These are phyloP conservation scores for Nesidiocoris tenuis DNA, from an alignment of 2,888 invertebrate genomes.

Conservation along the genomic window DNA sequence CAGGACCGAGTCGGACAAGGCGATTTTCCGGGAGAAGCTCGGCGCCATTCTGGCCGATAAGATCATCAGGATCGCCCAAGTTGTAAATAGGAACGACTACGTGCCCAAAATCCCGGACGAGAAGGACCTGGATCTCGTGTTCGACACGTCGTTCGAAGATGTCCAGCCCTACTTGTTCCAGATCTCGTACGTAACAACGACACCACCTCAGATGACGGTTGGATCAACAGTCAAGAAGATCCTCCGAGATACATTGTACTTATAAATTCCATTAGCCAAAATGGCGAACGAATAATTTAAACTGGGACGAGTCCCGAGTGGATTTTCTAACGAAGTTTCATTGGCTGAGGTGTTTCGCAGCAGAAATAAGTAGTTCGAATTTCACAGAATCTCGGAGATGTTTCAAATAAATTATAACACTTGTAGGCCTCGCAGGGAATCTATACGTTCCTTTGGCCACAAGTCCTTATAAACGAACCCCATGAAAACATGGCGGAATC, in stretches of 20 bases:
- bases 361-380: no score
- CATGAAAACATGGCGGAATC: no score
- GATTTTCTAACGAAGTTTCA: no score
- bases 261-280: constrained; percentile 10
- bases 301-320: no score
- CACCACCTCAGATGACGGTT: constrained; percentile 18
- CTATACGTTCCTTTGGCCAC: no score
- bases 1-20: constrained; percentile 25
- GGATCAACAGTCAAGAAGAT: constrained; percentile 30
- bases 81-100: constrained; percentile 35
- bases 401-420: no score
- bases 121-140: constrained; percentile 29
- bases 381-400: no score
- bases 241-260: constrained; percentile 29
- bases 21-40: constrained; percentile 24
- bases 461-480: no score
- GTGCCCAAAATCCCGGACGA: constrained; percentile 34
- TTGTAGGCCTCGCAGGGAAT: no score
- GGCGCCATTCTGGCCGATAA: constrained; percentile 27
- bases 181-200: constrained; percentile 28
- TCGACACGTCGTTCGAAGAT: constrained; percentile 28
- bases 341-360: no score
- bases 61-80: constrained; percentile 36
- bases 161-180: constrained; percentile 35
- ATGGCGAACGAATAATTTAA: no score